Conservation (phyloP, 2,797 vertebrate genomes). For the Hozukius guyotensis region DNA sequence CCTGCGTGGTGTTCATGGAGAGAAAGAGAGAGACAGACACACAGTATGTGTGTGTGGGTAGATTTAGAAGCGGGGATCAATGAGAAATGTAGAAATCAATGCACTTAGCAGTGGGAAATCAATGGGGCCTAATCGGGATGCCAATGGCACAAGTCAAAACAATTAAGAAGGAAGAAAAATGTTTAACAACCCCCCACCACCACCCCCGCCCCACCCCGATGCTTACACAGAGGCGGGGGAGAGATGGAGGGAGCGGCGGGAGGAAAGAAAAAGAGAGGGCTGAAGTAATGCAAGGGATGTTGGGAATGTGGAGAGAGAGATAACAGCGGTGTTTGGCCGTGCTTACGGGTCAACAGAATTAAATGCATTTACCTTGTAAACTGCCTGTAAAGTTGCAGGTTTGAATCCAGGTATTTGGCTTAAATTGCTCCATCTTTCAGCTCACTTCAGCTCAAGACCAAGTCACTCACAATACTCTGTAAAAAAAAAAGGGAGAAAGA, state of each 20-base stretch:
- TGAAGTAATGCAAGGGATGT: neutral
- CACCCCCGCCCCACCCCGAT: conserved; percentile 69
- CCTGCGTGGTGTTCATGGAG: conserved; percentile 44
- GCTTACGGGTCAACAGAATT: neutral
- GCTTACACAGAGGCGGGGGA: conserved; percentile 79
- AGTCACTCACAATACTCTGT: neutral
- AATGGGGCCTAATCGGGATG: conserved; percentile 97
- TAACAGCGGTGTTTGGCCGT: neutral
- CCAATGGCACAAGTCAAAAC: conserved; percentile 98
- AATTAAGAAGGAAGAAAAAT: conserved; percentile 97
- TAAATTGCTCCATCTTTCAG: neutral
- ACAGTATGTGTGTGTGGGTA: conserved; percentile 81
- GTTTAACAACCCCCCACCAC: conserved; percentile 79
- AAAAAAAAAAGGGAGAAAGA: neutral
- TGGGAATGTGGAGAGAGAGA: conserved; percentile 14
- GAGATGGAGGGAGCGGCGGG: conserved; percentile 24
- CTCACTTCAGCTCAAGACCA: neutral
- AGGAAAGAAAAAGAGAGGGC: neutral
- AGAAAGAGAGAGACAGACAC: conserved; percentile 56
- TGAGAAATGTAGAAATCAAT: conserved; percentile 99
- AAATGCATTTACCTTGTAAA: neutral
- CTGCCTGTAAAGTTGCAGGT: neutral
- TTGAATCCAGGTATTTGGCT: conserved; percentile 11
- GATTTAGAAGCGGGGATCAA: conserved; percentile 96
- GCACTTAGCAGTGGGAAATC: conserved; percentile 96